Conservation (phyloP, 2,113 vertebrate genomes). For the Microcebus murinus region DNA sequence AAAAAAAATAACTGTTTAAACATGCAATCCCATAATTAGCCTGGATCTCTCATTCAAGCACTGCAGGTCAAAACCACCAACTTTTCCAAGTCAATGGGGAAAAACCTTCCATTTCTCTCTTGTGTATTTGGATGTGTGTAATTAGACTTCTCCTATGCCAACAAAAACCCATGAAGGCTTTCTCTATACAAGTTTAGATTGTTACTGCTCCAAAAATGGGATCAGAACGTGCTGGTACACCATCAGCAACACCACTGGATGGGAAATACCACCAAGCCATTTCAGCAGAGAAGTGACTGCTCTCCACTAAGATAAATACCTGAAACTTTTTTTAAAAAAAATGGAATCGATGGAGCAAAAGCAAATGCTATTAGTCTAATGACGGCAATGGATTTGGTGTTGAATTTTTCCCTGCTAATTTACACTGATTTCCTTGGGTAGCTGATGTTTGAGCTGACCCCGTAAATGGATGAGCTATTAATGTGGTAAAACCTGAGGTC, state of each 20-base stretch:
- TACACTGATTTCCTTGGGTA: neutral
- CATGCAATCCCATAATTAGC: conserved; percentile 77
- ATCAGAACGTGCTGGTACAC: conserved; percentile 72
- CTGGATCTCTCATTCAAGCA: conserved; percentile 70
- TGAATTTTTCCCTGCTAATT: neutral
- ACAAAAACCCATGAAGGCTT: conserved; percentile 77
- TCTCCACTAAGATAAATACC: conserved; percentile 67
- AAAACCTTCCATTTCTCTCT: conserved; percentile 78
- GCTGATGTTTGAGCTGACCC: neutral
- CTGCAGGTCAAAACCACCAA: conserved; percentile 78
- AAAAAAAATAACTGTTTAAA: conserved; percentile 74
- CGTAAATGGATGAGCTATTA: neutral
- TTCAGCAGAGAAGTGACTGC: conserved; percentile 33
- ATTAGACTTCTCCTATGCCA: conserved; percentile 76
- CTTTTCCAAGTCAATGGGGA: conserved; percentile 80
- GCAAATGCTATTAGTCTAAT: conserved; percentile 17
- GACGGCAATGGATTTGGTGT: neutral
- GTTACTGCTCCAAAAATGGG: conserved; percentile 73
- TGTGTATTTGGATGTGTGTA: conserved; percentile 80
- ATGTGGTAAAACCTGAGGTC: neutral
- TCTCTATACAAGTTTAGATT: conserved; percentile 81
- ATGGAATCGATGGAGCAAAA: conserved; percentile 30
- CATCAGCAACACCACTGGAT: conserved; percentile 34
- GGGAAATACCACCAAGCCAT: conserved; percentile 57
- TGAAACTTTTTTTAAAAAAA: neutral